Base-by-base conservation (phyloP, 1,140 invertebrate species). In the Phocides pigmalion region DNA sequence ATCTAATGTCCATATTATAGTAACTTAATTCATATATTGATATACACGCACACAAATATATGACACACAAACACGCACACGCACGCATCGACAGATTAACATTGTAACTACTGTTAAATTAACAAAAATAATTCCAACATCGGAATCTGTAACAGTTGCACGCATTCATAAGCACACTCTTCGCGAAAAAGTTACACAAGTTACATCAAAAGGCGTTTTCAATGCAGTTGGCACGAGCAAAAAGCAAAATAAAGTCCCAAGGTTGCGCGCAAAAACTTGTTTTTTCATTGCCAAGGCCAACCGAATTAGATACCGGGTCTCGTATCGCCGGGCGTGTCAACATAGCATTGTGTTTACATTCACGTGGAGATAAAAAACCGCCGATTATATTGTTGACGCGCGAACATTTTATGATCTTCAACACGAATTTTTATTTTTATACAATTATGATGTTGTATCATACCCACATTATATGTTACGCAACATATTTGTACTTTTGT, bases 281-380 rank as follows among this genome's bases (percentile, higher is more conserved):
- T 84, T 87, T 87, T 91, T 91, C 89, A 91, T 79, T 91, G 87
- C 69, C 89, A 91, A 91, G 89, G 89, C 79, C 89, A 87, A 64
- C 73, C 69, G 77, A 86, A 86, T 89, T 87, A 89, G 89, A 91
- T 91, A 91, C 81, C 84, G 76, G 70, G 79, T 82, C 68, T 81
- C 75, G 73, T 90, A 87, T 89, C 86, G 74, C 74, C 77, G 70
- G 84, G 74, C 76, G 81, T 83, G 86, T 88, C 85, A 88, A 85
- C 78, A 82, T 68, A 69, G 69, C 72, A 73, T 74, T 81, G 70
- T 84, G 82, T 89, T 87, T 86, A 87, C 81, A 86, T 88, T 84
- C 70, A 53, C 70, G 65, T 54, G 32, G 25, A 72, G 77, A 83
- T 81, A 86, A 85, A 81, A 79, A 79, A 54, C 35, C 46, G 12